A percentile compares a stretch with the other conserved stretches of the same genome.
Conservation (phyloP, 2,797 vertebrate genomes). For the Hylomyscus alleni region DNA sequence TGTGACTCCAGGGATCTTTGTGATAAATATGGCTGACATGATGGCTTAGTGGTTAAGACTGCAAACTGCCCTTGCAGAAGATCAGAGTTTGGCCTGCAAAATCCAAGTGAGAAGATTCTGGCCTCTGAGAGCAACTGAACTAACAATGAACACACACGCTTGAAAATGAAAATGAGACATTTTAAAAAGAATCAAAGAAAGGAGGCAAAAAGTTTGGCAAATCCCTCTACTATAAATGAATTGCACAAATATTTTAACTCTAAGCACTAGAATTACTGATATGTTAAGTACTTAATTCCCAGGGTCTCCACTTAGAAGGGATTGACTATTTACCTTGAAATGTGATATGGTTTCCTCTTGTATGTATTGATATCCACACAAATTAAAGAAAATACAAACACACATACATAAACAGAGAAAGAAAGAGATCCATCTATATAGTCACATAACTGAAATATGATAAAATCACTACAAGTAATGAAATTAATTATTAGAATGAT, state of each 20-base stretch:
- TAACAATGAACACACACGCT: not conserved
- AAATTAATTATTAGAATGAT: slow-evolving; percentile 38
- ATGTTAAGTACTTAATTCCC: not conserved
- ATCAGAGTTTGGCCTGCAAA: not conserved
- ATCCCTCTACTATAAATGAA: not conserved
- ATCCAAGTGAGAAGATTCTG: not conserved
- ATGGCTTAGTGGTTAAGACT: not conserved
- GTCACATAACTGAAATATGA: not conserved
- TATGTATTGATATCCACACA: not conserved
- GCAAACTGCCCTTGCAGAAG: not conserved
- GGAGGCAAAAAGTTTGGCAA: not conserved
- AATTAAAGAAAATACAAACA: not conserved
- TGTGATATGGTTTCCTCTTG: not conserved
- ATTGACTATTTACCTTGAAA: not conserved
- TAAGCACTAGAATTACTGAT: not conserved
- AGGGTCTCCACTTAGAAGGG: not conserved
- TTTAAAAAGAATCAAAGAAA: not conserved
- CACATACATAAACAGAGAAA: too few relatives aligned
- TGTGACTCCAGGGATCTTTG: not conserved
- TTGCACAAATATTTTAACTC: not conserved
- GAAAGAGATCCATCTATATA: not conserved
- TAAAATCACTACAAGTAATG: not conserved
- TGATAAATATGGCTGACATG: not conserved
- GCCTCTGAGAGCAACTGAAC: not conserved
- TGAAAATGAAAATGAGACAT: not conserved